phyloP scores from a whole-genome alignment of 1,140 invertebrate species.

The Ceratosolen fusciceps region DNA sequence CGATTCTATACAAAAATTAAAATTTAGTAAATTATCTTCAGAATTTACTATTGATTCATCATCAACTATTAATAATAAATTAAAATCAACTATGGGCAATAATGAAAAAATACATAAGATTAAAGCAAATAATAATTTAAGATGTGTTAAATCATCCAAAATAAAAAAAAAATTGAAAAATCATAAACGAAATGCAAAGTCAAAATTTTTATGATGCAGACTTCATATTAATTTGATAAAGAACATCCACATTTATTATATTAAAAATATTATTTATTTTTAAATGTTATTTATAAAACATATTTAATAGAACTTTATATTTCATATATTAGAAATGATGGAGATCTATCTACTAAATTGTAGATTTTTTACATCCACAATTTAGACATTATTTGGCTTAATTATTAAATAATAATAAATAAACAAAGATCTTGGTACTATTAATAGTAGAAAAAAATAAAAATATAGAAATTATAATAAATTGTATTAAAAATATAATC shows the following conservation, averaged over 20 bases:
- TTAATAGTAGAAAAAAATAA: too few relatives aligned
- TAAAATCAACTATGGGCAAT: neutral
- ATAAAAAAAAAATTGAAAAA: constrained; percentile 14
- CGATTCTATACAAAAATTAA: constrained; percentile 34
- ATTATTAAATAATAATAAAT: too few relatives aligned
- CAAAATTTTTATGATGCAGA: constrained; percentile 1
- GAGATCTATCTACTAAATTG: too few relatives aligned
- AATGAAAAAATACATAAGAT: neutral
- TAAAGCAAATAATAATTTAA: constrained; percentile 7
- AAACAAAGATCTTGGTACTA: too few relatives aligned
- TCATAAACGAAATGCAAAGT: constrained; percentile 2
- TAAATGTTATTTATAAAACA: too few relatives aligned
- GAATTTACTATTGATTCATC: neutral
- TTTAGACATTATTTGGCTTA: too few relatives aligned
- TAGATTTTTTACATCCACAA: too few relatives aligned
- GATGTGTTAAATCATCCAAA: constrained; percentile 16
- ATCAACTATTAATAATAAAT: neutral
- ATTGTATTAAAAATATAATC: too few relatives aligned
- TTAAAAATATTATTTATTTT: too few relatives aligned
- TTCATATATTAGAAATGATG: too few relatives aligned
- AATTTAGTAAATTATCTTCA: neutral
- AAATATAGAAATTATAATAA: too few relatives aligned
- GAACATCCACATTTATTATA: constrained; percentile 58
- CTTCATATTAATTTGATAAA: constrained; percentile 49
- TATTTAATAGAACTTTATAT: too few relatives aligned